Evolutionary conservation across 2,888 invertebrate genomes (phyloP).

Genomic region (Netelia melanura): DNA sequence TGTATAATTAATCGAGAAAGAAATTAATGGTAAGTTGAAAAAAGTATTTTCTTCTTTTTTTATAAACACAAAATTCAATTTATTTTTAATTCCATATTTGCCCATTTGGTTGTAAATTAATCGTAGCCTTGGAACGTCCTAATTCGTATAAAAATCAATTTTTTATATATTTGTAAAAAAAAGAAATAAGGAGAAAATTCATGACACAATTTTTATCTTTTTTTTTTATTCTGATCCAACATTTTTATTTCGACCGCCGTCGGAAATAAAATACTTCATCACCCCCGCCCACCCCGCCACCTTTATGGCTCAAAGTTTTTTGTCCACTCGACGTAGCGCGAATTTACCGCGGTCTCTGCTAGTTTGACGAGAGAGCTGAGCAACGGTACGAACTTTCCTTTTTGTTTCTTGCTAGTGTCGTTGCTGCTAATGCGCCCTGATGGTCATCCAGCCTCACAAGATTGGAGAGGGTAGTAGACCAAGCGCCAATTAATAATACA

Average conservation of each 20-base stretch:
- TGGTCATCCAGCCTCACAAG: conserved; percentile 39
- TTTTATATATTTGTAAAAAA: too few species aligned
- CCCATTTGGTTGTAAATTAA: too few species aligned
- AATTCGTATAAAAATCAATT: too few species aligned
- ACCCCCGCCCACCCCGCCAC: too few species aligned
- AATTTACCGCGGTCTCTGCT: conserved; percentile 1
- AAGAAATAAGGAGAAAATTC: too few species aligned
- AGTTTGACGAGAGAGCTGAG: conserved; percentile 23
- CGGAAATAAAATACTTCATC: not conserved
- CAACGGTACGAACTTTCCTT: conserved; percentile 41
- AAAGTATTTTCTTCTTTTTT: not conserved
- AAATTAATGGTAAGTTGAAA: too few species aligned
- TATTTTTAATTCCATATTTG: too few species aligned
- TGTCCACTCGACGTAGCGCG: conserved; percentile 26
- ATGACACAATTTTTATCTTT: not conserved
- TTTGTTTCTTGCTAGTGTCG: conserved; percentile 53
- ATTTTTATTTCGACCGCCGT: not conserved
- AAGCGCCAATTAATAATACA: conserved; percentile 63
- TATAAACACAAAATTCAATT: not conserved
- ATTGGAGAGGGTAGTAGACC: conserved; percentile 54
- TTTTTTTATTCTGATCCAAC: not conserved
- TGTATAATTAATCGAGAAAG: too few species aligned
- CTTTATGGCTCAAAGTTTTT: conserved; percentile 3
- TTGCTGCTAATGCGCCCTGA: conserved; percentile 42
- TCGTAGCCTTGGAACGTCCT: too few species aligned